Conservation (phyloP, 1,140 invertebrate species). For the Papilio helenus region DNA sequence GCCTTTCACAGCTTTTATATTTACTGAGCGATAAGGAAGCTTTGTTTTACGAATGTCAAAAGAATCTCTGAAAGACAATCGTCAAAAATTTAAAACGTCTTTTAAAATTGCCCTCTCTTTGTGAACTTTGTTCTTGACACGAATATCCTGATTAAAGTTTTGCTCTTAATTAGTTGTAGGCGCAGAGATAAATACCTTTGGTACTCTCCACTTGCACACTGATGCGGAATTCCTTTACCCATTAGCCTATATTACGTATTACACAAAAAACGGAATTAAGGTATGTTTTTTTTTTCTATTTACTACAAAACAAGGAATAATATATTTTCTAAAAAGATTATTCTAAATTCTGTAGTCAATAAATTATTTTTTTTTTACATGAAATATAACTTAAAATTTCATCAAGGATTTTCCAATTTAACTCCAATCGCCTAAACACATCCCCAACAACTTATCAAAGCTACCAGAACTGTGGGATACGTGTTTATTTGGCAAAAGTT, state of each 20-base stretch:
- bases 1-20: conserved; percentile 36
- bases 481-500: not conserved
- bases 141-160: conserved; percentile 7
- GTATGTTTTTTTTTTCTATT: too few relatives aligned
- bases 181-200: not conserved
- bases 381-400: not conserved
- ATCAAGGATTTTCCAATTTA: not conserved
- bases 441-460: not conserved
- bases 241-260: not conserved
- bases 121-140: conserved; percentile 23
- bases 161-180: conserved; percentile 5
- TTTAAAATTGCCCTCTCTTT: conserved; percentile 3
- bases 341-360: not conserved
- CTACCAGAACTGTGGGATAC: not conserved
- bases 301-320: too few relatives aligned
- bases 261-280: too few relatives aligned
- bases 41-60: conserved; percentile 34
- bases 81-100: conserved; percentile 25
- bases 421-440: not conserved
- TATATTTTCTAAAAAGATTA: too few relatives aligned
- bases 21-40: conserved; percentile 37
- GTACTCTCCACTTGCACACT: not conserved
- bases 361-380: not conserved
- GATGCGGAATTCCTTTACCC: not conserved
- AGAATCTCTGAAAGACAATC: conserved; percentile 28